phyloP scores from a whole-genome alignment of 1,140 invertebrate genomes.

The Ceratitis capitata region DNA sequence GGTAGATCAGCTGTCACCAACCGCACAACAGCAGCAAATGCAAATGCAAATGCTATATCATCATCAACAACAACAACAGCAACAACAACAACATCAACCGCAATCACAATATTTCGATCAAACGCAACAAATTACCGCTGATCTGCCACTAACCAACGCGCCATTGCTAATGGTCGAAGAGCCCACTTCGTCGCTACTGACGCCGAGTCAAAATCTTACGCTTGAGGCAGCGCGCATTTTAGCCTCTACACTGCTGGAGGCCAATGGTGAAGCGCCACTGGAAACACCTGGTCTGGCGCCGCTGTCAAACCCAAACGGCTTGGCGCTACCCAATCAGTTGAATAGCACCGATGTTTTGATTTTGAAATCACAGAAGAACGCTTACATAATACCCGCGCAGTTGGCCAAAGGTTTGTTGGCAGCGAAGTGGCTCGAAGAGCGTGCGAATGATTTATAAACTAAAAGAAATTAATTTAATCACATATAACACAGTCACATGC shows the following conservation, averaged over 20 bases:
- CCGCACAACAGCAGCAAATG: neutral
- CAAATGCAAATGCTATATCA: neutral
- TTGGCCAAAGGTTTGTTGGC: constrained; percentile 38
- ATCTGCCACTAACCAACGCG: neutral
- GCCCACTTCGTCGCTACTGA: constrained; percentile 10
- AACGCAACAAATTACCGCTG: constrained; percentile 1
- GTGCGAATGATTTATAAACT: neutral
- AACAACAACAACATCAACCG: neutral
- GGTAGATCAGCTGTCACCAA: neutral
- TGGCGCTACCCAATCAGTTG: neutral
- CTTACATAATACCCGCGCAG: constrained; percentile 43
- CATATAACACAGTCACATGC: too few species aligned
- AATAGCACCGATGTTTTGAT: constrained; percentile 43
- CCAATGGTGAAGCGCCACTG: constrained; percentile 32
- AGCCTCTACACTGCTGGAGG: constrained; percentile 39
- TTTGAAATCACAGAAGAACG: constrained; percentile 43
- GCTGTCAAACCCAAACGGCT: neutral
- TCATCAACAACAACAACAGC: neutral
- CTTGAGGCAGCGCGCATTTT: constrained; percentile 42
- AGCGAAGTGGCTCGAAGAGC: neutral
- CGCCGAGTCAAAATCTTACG: constrained; percentile 38
- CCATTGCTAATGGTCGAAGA: constrained; percentile 42
- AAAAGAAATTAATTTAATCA: constrained; percentile 2
- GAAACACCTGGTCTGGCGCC: neutral
- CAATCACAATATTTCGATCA: neutral